Percentiles rank a stretch among this genome's conserved stretches.
These are phyloP conservation scores for Phalacrocorax aristotelis DNA, from an alignment of 2,113 vertebrate species.

Conservation along the genomic window DNA sequence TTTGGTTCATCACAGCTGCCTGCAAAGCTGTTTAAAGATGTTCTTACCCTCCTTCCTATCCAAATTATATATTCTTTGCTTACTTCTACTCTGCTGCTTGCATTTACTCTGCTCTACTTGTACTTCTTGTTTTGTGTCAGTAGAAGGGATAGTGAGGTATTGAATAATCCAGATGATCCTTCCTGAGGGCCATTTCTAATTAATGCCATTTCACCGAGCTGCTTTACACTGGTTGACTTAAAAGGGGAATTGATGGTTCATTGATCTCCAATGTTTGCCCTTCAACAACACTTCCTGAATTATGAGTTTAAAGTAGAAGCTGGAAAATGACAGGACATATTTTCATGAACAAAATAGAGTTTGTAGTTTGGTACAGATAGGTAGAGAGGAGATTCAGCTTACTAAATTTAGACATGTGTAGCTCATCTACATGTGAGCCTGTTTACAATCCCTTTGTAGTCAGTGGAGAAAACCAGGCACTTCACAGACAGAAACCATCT, in stretches of 20 bases:
- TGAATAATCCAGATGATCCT: neutral
- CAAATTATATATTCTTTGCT: neutral
- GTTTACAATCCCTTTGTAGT: neutral
- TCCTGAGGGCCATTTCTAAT: neutral
- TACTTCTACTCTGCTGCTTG: neutral
- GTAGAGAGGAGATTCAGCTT: neutral
- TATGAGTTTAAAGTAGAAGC: neutral
- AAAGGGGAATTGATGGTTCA: neutral
- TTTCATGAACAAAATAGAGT: neutral
- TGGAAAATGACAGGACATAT: neutral
- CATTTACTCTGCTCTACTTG: neutral
- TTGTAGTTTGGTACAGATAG: neutral
- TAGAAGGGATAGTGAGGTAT: neutral
- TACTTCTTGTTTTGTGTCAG: neutral
- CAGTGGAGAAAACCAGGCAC: neutral
- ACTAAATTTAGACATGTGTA: neutral
- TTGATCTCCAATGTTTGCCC: neutral
- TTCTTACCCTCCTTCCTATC: neutral
- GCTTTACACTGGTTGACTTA: neutral
- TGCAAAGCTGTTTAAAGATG: neutral
- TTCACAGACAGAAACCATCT: neutral
- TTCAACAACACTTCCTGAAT: neutral
- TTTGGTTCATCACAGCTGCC: neutral
- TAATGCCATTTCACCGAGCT: neutral
- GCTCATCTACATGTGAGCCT: neutral